phyloP scores from a whole-genome alignment of 2,888 invertebrate genomes.

The Alitta virens region DNA sequence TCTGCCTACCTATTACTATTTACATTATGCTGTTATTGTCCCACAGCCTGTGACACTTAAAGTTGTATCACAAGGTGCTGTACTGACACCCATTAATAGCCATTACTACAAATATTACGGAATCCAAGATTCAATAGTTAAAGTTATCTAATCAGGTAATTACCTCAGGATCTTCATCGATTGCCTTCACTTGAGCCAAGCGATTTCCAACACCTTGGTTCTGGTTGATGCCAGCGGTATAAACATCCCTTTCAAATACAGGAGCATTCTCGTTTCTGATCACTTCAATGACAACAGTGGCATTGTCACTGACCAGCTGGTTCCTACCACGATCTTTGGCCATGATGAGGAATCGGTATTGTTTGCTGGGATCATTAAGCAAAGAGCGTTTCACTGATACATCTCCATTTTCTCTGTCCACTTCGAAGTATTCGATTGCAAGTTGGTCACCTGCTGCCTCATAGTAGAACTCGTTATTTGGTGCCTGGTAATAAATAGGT shows the following conservation, averaged over 20 bases:
- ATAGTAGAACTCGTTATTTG: constrained; percentile 42
- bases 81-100: no score
- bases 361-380: constrained; percentile 24
- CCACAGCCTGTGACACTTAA: no score
- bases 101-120: no score
- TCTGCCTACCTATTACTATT: not conserved
- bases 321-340: constrained; percentile 25
- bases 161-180: constrained; percentile 40
- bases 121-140: no score
- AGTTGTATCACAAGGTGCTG: no score
- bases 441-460: constrained; percentile 32
- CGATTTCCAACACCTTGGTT: constrained; percentile 33
- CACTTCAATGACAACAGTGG: constrained; percentile 39
- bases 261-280: constrained; percentile 41
- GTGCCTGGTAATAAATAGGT: constrained; percentile 15
- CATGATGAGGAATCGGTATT: constrained; percentile 30
- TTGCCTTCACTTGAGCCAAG: constrained; percentile 36
- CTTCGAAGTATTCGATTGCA: constrained; percentile 37
- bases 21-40: no score
- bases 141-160: no score
- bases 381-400: constrained; percentile 34
- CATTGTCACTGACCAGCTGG: constrained; percentile 19
- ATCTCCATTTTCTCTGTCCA: constrained; percentile 35
- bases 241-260: constrained; percentile 27
- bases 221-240: constrained; percentile 25